Evolutionary conservation across 2,797 vertebrate species (phyloP), one percentile per base, ranked within the genome.

Genomic region (Argentina silus): DNA sequence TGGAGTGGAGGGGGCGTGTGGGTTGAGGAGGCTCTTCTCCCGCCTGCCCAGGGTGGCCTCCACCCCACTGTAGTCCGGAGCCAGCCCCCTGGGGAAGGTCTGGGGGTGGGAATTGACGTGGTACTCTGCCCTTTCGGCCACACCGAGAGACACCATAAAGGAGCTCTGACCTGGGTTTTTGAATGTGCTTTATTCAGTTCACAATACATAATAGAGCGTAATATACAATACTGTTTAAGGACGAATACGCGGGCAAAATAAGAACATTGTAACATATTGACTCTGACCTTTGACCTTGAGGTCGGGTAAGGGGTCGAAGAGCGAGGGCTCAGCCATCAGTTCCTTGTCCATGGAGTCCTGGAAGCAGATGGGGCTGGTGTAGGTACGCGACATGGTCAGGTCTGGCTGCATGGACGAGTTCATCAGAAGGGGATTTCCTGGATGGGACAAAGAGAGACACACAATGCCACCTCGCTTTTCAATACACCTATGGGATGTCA

Each of bases 311-410:
- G 97, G 96, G 86, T 96, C 96, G 59, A 98, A 96, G 1, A 97
- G 95, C 0, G 92, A 91, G 81, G 81, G 90, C 76, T 93, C 92
- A 3, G 90, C 87, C 85, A 94, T 94, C 74, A 93, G 84, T 85
- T 98, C 97, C 91, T 99, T 98, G 92, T 98, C 96, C 81, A 96
- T 92, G 0, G 97, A 95, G 78, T 98, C 97, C 82, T 98, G 97
- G 42, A 98, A 97, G 87, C 97, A 99, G 93, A 99, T 98, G 66
- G 97, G 96, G 51, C 98, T 97, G 2, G 95, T 97, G 92, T 98
- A 98, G 0, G 97, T 96, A 3, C 96, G 94, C 56, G 96, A 97
- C 78, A 97, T 96, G 0, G 96, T 95, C 87, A 98, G 89, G 63
- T 98, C 97, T 0, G 97, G 96, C 76, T 97, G 97, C 93, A 98